A percentile compares a stretch with the other conserved stretches of the same genome.
These are phyloP conservation scores for Phragmatobia fuliginosa DNA, from an alignment of 2,888 invertebrate species.

Conservation along the genomic window DNA sequence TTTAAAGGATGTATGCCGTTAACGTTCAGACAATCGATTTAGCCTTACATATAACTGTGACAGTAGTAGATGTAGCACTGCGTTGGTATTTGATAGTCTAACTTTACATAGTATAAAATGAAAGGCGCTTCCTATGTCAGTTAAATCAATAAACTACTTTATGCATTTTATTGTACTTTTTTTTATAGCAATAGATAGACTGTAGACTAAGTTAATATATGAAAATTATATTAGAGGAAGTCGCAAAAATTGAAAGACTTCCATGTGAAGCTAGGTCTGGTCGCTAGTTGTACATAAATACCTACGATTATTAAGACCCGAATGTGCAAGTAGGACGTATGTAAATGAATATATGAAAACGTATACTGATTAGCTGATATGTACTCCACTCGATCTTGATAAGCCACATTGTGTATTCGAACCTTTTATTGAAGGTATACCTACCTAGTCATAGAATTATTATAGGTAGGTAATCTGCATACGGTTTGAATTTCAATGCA, in stretches of 20 bases:
- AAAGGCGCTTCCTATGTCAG: too few relatives aligned
- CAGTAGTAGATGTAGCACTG: constrained; percentile 22
- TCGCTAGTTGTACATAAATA: too few relatives aligned
- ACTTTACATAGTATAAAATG: too few relatives aligned
- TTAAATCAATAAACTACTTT: too few relatives aligned
- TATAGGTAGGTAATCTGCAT: not conserved
- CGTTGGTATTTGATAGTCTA: constrained; percentile 32
- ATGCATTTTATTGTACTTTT: too few relatives aligned
- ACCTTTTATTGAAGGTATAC: not conserved
- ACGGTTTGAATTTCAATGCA: not conserved
- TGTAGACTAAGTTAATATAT: too few relatives aligned
- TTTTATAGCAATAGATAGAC: too few relatives aligned
- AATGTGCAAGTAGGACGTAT: not conserved
- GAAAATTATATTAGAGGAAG: too few relatives aligned
- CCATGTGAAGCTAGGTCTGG: too few relatives aligned
- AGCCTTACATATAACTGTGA: constrained; percentile 33
- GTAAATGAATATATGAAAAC: not conserved
- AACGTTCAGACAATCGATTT: constrained; percentile 60
- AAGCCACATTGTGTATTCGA: not conserved
- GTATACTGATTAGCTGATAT: constrained; percentile 1
- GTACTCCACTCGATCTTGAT: constrained; percentile 8
- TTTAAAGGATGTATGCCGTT: constrained; percentile 36
- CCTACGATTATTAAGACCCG: too few relatives aligned
- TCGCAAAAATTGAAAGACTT: too few relatives aligned
- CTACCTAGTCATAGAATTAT: not conserved